Percentiles rank a stretch among this genome's conserved stretches.
Conservation (phyloP, 2,888 invertebrate species). For the Ctena decussata region DNA sequence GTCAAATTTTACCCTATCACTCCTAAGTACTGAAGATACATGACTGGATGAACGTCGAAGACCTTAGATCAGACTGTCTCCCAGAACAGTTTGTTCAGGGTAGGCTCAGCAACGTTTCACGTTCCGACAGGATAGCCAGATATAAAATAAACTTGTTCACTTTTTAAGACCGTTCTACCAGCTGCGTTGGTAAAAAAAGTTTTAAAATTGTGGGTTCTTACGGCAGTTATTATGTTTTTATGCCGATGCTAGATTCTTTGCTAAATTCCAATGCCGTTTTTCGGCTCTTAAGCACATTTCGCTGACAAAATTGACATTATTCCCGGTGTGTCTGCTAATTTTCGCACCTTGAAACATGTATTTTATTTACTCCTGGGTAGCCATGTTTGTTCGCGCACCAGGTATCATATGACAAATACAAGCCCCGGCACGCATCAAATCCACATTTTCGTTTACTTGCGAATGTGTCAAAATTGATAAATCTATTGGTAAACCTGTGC, state of each 20-base stretch:
- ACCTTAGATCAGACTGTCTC: too few species aligned
- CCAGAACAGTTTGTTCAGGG: too few species aligned
- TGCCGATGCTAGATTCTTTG: neutral
- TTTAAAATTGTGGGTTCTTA: too few species aligned
- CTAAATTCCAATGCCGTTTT: neutral
- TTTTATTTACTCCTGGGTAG: constrained; percentile 21
- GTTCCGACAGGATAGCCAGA: too few species aligned
- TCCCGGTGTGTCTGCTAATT: neutral
- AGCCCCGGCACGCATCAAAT: constrained; percentile 35
- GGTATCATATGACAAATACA: constrained; percentile 10
- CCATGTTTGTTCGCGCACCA: constrained; percentile 21
- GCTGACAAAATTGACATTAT: neutral
- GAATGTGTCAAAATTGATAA: constrained; percentile 20
- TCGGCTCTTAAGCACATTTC: neutral
- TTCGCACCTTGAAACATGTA: neutral
- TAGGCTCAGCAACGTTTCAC: too few species aligned
- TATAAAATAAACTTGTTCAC: too few species aligned
- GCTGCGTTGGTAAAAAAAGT: too few species aligned
- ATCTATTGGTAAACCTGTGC: neutral
- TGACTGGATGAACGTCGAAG: too few species aligned
- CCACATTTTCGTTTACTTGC: constrained; percentile 14
- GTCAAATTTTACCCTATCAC: too few species aligned
- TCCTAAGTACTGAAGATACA: too few species aligned
- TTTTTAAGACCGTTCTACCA: too few species aligned
- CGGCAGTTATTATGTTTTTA: too few species aligned